These are phyloP conservation scores for Caerostris darwini DNA, from an alignment of 1,140 invertebrate genomes.

Conservation along the genomic window DNA sequence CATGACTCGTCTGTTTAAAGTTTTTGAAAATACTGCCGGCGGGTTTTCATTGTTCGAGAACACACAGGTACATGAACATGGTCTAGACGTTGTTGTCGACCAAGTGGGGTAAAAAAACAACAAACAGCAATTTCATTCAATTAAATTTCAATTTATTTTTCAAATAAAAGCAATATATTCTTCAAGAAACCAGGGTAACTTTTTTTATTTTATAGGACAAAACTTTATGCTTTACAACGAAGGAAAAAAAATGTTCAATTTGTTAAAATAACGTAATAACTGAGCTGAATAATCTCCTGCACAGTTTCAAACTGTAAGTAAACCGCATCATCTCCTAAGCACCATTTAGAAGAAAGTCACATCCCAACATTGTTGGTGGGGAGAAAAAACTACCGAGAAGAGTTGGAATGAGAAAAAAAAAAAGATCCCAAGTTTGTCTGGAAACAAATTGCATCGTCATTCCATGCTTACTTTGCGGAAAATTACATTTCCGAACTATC, in stretches of 20 bases:
- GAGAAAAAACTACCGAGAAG: neutral
- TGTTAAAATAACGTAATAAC: constrained; percentile 27
- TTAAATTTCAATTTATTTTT: too few relatives aligned
- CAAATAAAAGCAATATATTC: too few relatives aligned
- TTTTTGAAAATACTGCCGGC: too few relatives aligned
- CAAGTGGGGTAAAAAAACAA: too few relatives aligned
- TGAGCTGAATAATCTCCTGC: neutral
- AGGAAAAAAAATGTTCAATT: neutral
- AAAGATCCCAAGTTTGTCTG: neutral
- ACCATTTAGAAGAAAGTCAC: neutral
- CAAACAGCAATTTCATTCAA: too few relatives aligned
- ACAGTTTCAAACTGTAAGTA: constrained; percentile 1
- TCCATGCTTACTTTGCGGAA: constrained; percentile 60
- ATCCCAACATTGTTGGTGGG: neutral
- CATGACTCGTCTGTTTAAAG: too few relatives aligned
- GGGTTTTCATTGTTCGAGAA: too few relatives aligned
- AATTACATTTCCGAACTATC: constrained; percentile 47
- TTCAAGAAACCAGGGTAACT: too few relatives aligned
- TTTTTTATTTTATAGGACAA: too few relatives aligned
- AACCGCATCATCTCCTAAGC: neutral
- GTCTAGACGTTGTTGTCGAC: too few relatives aligned
- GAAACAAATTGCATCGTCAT: constrained; percentile 52
- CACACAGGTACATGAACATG: too few relatives aligned
- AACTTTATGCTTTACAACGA: too few relatives aligned
- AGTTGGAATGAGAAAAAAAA: neutral